Evolutionary conservation across 2,113 vertebrate genomes (phyloP).

Genomic region (Phrynosoma platyrhinos): DNA sequence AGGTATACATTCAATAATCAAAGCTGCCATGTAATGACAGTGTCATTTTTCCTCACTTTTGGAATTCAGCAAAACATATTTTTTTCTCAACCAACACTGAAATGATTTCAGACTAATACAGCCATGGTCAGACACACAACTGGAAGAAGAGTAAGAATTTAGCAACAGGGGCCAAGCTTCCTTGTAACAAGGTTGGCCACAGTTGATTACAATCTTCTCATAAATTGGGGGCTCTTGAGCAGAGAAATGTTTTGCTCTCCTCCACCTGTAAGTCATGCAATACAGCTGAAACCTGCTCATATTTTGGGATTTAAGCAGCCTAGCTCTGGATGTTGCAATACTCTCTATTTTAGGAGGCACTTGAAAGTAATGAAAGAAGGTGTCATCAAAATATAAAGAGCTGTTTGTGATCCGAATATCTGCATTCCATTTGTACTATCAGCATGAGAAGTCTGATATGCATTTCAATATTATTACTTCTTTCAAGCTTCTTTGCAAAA

Average conservation of each 20-base stretch:
- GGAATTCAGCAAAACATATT: not conserved
- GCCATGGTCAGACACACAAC: not conserved
- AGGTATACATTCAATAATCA: not conserved
- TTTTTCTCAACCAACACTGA: not conserved
- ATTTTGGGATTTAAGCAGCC: not conserved
- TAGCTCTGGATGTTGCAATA: not conserved
- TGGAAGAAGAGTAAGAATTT: not conserved
- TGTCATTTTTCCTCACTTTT: not conserved
- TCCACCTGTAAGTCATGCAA: not conserved
- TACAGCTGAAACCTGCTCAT: not conserved
- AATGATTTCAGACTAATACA: not conserved
- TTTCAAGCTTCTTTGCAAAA: not conserved
- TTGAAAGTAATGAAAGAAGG: not conserved
- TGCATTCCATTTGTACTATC: not conserved
- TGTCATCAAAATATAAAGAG: not conserved
- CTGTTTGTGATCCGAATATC: not conserved
- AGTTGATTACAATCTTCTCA: not conserved
- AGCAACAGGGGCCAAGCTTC: not conserved
- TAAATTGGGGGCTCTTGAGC: not conserved
- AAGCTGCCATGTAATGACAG: not conserved
- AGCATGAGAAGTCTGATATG: not conserved
- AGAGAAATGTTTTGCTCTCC: not conserved
- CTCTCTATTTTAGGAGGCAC: not conserved
- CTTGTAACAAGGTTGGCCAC: not conserved
- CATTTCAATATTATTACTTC: not conserved